Evolutionary conservation across 2,113 vertebrate species (phyloP), one percentile per base, ranked within the genome.

Genomic region (Brachyhypopomus occidentalis): DNA sequence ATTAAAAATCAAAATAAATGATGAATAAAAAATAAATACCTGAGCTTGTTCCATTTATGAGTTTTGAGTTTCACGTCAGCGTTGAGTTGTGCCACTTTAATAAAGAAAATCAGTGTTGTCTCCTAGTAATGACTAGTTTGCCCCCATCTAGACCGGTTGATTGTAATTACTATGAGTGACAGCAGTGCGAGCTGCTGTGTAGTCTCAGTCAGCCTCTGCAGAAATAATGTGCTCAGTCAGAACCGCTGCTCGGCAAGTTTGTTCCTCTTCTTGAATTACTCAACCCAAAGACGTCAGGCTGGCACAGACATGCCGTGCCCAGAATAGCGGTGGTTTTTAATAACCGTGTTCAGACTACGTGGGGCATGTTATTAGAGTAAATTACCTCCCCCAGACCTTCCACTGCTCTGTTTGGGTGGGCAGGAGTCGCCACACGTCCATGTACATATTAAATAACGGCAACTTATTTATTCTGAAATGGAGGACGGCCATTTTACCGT

Each of bases 351-450:
- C 80, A 84, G 87, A 83, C 36, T 75, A 89, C 52, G n/a, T 81
- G 75, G 77, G 82, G 87, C 82, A 79, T 92, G 89, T 89, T 90
- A 88, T 91, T 90, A 88, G 72, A 91, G 86, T 84, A 86, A 89
- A 90, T 88, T 79, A 89, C 84, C 89, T 89, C 85, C 85, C 85
- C 22, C 70, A 85, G 83, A 75, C 86, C 82, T 69, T 87, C 84
- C 84, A 85, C 81, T 75, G 74, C 84, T 83, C 86, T 34, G 23
- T 84, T 83, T 91, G 84, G 90, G 90, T 90, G 86, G 87, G 87
- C 84, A 86, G n/a, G 19, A 66, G 76, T 73, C 87, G 87, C 91
- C 91, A 93, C 90, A 91, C 89, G 23, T 88, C 88, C 91, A 86
- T 66, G 79, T 81, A 14, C 76, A 82, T 75, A 86, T 81, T 84